A percentile compares a stretch with the other conserved stretches of the same genome.
Evolutionary conservation across 92 coral and sea anemone genomes (phyloP).

Genomic region (Epizoanthus rinbou): DNA sequence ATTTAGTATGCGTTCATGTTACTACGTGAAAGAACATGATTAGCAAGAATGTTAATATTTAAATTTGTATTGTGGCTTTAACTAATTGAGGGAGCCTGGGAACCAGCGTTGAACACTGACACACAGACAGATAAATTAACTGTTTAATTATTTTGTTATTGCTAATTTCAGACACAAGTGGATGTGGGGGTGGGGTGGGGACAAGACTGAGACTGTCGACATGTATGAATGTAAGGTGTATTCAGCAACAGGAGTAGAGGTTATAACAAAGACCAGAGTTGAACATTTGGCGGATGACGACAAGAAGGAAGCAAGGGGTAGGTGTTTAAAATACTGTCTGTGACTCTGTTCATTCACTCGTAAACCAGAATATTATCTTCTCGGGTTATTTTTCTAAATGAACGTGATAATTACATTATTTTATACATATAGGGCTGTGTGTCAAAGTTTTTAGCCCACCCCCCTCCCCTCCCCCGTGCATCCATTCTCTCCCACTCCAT

Average conservation of each 20-base stretch:
- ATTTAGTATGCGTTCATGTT: no score
- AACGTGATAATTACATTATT: no score
- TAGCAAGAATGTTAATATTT: no score
- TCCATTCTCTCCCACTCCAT: conserved; percentile 32
- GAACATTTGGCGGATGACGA: conserved; percentile 96
- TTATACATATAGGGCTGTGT: no score
- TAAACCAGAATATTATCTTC: no score
- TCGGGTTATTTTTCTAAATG: no score
- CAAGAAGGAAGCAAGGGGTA: conserved; percentile 82
- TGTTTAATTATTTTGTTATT: background rate
- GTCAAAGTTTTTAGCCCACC: background rate
- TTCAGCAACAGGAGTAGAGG: conserved; percentile 96
- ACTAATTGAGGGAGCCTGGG: no score
- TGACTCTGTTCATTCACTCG: background rate
- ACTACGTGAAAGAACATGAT: no score
- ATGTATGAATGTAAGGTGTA: conserved; percentile 89
- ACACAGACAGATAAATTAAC: no score
- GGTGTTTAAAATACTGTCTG: background rate
- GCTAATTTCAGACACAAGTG: conserved; percentile 81
- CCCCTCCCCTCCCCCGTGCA: conserved; percentile 4
- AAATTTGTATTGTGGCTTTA: no score
- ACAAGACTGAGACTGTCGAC: conserved; percentile 84
- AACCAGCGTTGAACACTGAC: no score
- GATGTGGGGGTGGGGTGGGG: conserved; percentile 99
- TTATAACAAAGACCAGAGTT: conserved; percentile 92